Evolutionary conservation across 1,140 invertebrate species (phyloP), one percentile per base, ranked within the genome.

Genomic region (Drosophila truncata): DNA sequence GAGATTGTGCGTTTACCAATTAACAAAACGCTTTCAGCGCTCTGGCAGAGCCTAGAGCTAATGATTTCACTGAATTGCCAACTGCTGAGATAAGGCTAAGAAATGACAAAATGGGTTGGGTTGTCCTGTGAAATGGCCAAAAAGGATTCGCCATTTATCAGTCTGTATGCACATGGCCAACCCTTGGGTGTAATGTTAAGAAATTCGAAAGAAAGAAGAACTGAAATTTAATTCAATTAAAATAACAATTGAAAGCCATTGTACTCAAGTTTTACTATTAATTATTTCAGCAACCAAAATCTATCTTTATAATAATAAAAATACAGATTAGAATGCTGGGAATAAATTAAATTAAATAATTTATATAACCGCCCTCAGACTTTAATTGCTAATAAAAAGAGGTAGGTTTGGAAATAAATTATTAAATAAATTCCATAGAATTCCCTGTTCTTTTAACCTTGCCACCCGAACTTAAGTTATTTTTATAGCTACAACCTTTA

Each of bases 111-210:
- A n/a, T n/a, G n/a, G 27, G n/a, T 49, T 27, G 37, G 50, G 18
- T 16, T 8, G 25, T 35, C 29, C 54, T 61, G 39, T 60, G 39
- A 33, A 59, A 44, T 44, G 39, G 29, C 23, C 44, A 25, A 16
- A 69, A 69, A 20, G 20, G 60, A 66, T 41, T 18, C 20, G 20
- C 35, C 46, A 69, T 67, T 25, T 52, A 66, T 69, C 66, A 66
- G 61, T 23, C 23, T 18, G 29, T 6, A n/a, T 54, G 27, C 27
- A 31, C 41, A 18, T 20, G 14, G 25, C 13, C 57, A 20, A 20
- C 14, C 14, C 4, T 47, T 16, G 8, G 16, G 20, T n/a, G 54
- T 18, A 39, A 18, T 8, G 16, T 23, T 4, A 13, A 16, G 11
- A 25, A 13, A 20, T 35, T 16, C 14, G 2, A 47, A 14, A 25